Conservation (phyloP, 2,888 invertebrate species). For the Noctuana brunneofusca region DNA sequence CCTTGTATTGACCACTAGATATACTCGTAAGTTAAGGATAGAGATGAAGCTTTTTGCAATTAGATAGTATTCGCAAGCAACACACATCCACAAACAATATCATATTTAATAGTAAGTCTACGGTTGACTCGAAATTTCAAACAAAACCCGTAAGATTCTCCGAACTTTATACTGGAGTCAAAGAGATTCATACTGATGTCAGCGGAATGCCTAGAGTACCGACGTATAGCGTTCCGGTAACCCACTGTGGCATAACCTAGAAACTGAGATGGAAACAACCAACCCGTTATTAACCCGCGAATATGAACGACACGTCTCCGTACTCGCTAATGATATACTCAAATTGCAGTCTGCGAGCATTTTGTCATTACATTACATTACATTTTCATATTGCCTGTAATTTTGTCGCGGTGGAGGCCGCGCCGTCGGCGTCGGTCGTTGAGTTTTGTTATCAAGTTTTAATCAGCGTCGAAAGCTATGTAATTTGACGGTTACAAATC, state of each 20-base stretch:
- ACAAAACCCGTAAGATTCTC: too few species aligned
- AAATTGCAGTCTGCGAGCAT: conserved; percentile 29
- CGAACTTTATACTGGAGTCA: too few species aligned
- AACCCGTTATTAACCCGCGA: conserved; percentile 61
- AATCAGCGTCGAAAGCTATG: conserved; percentile 30
- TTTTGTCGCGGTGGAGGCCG: conserved; percentile 29
- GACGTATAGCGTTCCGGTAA: conserved; percentile 27
- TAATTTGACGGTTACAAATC: conserved; percentile 28
- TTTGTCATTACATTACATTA: conserved; percentile 32
- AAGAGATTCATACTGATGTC: neutral
- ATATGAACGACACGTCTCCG: conserved; percentile 56
- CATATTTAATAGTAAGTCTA: too few species aligned
- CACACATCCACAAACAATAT: neutral
- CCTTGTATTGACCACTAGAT: too few species aligned
- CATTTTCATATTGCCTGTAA: conserved; percentile 35
- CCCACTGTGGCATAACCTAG: conserved; percentile 30
- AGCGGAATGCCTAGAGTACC: conserved; percentile 14
- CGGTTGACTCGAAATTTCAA: too few species aligned
- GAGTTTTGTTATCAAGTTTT: conserved; percentile 33
- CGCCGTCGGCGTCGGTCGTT: conserved; percentile 10
- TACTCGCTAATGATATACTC: conserved; percentile 32
- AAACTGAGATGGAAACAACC: conserved; percentile 47
- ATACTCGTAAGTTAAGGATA: too few species aligned
- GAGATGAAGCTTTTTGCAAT: too few species aligned
- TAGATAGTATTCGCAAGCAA: too few species aligned